Evolutionary conservation across 1,140 invertebrate genomes (phyloP).

Genomic region (Pseudomyrmex pallidus): DNA sequence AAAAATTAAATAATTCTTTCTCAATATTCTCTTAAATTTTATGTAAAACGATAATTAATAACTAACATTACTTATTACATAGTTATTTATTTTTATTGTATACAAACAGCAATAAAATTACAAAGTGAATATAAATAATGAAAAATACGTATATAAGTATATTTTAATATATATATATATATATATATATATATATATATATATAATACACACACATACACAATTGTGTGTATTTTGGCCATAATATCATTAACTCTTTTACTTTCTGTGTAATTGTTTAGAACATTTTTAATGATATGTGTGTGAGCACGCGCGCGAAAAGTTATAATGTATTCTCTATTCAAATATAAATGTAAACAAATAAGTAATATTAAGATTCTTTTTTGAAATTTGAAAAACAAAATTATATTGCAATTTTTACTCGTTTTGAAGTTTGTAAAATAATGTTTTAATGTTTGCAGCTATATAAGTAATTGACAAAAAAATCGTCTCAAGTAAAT

Average conservation of each 20-base stretch:
- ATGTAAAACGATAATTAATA: not conserved
- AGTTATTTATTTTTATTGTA: not conserved
- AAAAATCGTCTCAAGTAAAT: too few relatives aligned
- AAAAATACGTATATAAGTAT: not conserved
- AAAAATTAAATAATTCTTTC: conserved; percentile 25
- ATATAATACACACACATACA: not conserved
- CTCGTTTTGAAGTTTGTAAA: too few relatives aligned
- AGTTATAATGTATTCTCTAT: conserved; percentile 12
- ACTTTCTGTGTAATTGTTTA: conserved; percentile 7
- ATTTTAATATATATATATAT: not conserved
- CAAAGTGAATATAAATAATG: not conserved
- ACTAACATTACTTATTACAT: not conserved
- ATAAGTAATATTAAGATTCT: too few relatives aligned
- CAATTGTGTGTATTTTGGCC: not conserved
- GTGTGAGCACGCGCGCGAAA: not conserved
- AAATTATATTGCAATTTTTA: too few relatives aligned
- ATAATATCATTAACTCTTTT: conserved; percentile 5
- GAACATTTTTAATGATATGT: not conserved
- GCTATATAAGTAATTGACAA: too few relatives aligned
- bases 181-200: too few relatives aligned
- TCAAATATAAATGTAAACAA: conserved; percentile 3
- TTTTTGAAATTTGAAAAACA: too few relatives aligned
- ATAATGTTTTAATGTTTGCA: too few relatives aligned
- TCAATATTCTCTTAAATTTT: not conserved
- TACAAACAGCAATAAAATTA: not conserved